These are phyloP conservation scores for Cetoscarus ocellatus DNA, from an alignment of 2,797 vertebrate species.

Conservation along the genomic window DNA sequence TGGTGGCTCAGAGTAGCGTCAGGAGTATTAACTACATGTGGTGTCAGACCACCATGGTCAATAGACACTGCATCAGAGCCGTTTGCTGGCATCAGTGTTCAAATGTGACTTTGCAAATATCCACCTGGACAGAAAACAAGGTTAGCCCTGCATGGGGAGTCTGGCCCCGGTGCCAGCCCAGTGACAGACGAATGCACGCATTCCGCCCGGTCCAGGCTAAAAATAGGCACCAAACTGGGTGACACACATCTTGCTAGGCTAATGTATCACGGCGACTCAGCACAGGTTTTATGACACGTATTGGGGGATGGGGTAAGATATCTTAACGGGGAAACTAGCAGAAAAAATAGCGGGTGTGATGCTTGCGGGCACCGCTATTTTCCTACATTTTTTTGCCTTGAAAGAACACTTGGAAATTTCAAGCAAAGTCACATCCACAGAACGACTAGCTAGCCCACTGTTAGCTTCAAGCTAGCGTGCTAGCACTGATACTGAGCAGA, in stretches of 20 bases:
- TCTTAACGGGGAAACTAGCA: neutral
- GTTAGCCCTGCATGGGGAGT: slow-evolving; percentile 30
- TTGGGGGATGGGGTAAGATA: slow-evolving; percentile 6
- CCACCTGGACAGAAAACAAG: slow-evolving; percentile 28
- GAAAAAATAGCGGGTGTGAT: neutral
- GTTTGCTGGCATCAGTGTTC: slow-evolving; percentile 5
- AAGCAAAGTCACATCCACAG: slow-evolving; percentile 18
- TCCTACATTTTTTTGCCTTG: neutral
- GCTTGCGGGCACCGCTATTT: neutral
- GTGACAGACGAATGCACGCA: slow-evolving; percentile 61
- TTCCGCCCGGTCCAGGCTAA: slow-evolving; percentile 78
- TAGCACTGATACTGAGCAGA: slow-evolving; percentile 25
- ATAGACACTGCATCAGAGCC: slow-evolving; percentile 1
- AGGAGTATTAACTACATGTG: neutral
- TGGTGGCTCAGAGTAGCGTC: neutral
- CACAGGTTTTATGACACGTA: slow-evolving; percentile 55
- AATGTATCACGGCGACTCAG: slow-evolving; percentile 71
- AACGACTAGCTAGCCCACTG: slow-evolving; percentile 33
- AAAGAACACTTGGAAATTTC: neutral
- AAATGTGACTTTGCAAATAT: slow-evolving; percentile 52
- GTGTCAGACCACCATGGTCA: neutral
- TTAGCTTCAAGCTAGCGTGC: slow-evolving; percentile 68
- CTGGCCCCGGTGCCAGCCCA: slow-evolving; percentile 35
- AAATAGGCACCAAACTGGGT: slow-evolving; percentile 83
- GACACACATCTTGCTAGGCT: slow-evolving; percentile 78